These are phyloP conservation scores for Crypturellus tataupa DNA, from an alignment of 2,797 vertebrate species.

Conservation along the genomic window DNA sequence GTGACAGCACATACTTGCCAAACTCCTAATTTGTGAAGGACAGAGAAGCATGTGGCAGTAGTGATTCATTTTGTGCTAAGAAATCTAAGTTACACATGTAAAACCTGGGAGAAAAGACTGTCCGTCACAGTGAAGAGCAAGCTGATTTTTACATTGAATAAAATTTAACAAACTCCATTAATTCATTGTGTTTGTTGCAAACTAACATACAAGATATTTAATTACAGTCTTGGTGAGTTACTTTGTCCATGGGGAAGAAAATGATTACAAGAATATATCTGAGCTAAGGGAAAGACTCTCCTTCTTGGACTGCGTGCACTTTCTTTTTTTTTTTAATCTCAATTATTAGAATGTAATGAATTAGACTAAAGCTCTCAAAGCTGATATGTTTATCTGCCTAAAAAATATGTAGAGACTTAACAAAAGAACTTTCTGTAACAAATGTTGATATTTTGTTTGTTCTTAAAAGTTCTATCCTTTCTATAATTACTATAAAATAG, in stretches of 20 bases:
- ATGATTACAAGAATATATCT: not conserved
- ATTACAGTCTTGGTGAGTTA: not conserved
- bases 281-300: not conserved
- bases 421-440: not conserved
- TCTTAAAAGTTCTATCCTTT: not conserved
- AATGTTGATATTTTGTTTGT: not conserved
- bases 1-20: not conserved
- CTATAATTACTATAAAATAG: not conserved
- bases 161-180: not conserved
- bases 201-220: not conserved
- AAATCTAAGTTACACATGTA: fast-evolving
- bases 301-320: not conserved
- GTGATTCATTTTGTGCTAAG: not conserved
- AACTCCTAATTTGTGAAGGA: not conserved
- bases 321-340: not conserved
- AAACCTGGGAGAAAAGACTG: not conserved
- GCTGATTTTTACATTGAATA: no score
- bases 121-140: fast-evolving
- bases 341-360: not conserved
- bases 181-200: not conserved
- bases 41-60: not conserved
- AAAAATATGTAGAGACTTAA: not conserved
- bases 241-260: not conserved
- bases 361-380: not conserved
- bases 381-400: not conserved